These are phyloP conservation scores for Venturia canescens DNA, from an alignment of 1,140 invertebrate genomes.

Conservation along the genomic window DNA sequence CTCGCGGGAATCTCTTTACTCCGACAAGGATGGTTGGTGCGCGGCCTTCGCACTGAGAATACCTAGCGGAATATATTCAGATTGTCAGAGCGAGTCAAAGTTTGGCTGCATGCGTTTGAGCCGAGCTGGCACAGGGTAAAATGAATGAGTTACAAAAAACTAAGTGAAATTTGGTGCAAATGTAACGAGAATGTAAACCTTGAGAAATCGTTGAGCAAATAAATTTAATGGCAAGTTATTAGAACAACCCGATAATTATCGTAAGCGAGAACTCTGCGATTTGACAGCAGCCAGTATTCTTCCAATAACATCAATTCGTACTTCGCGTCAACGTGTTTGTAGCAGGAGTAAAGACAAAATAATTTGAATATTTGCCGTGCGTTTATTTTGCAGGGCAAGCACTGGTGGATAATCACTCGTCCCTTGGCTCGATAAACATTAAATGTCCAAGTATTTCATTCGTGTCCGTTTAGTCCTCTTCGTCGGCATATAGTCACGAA, in stretches of 20 bases:
- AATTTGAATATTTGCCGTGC: too few species aligned
- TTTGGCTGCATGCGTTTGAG: not conserved
- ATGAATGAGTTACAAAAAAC: not conserved
- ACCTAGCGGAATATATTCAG: not conserved
- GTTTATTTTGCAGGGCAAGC: not conserved
- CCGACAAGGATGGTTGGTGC: conserved; percentile 11
- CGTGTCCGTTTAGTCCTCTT: not conserved
- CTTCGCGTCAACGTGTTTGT: too few species aligned
- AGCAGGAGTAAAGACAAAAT: too few species aligned
- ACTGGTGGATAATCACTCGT: not conserved
- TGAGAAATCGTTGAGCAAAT: not conserved
- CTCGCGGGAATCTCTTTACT: conserved; percentile 54
- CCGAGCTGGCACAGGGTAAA: not conserved
- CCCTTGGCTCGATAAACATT: not conserved
- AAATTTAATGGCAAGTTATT: too few species aligned
- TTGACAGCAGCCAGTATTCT: too few species aligned
- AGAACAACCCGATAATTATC: too few species aligned
- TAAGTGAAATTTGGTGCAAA: not conserved
- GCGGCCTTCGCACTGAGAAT: not conserved
- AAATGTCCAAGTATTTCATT: not conserved
- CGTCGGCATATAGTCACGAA: not conserved
- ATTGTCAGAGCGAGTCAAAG: not conserved
- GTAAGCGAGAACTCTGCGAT: too few species aligned
- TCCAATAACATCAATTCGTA: too few species aligned
- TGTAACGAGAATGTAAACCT: not conserved